Percentiles rank a stretch among this genome's conserved stretches.
Evolutionary conservation across 2,888 invertebrate genomes (phyloP).

Genomic region (Drosophila melanocephala): DNA sequence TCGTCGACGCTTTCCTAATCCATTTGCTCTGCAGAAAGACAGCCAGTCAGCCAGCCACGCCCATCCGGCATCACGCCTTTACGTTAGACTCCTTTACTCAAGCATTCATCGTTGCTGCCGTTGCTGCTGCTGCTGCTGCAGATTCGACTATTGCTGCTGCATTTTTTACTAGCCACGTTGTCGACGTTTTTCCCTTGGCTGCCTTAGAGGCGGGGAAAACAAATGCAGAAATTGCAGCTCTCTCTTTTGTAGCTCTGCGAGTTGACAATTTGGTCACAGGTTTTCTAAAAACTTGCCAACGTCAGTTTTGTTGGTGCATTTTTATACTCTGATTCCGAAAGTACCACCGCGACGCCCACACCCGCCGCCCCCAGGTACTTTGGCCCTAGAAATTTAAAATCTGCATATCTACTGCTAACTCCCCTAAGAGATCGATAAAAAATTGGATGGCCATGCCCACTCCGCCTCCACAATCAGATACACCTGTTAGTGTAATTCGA

Average conservation of each 20-base stretch:
- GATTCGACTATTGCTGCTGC: constrained; percentile 21
- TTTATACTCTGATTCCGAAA: background rate
- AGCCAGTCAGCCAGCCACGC: constrained; percentile 23
- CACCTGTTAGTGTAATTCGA: background rate
- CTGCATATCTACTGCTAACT: background rate
- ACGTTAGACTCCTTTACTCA: constrained; percentile 21
- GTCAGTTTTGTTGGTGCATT: background rate
- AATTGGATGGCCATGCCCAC: background rate
- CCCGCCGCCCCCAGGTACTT: background rate
- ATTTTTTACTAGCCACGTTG: constrained; percentile 15
- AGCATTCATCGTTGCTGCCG: constrained; percentile 3
- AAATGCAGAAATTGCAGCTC: constrained; percentile 7
- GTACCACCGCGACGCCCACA: background rate
- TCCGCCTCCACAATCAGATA: background rate
- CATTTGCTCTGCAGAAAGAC: constrained; percentile 33
- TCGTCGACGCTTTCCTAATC: constrained; percentile 49
- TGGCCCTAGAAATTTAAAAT: background rate
- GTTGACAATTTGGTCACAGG: constrained; percentile 4
- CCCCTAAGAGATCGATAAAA: background rate
- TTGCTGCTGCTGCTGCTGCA: constrained; percentile 10
- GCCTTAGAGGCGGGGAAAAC: constrained; percentile 21
- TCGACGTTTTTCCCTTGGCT: constrained; percentile 32
- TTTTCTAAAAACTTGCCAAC: background rate
- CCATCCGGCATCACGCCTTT: constrained; percentile 41
- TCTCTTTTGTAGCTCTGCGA: constrained; percentile 2